Evolutionary conservation across 2,888 invertebrate genomes (phyloP), one percentile per base, ranked within the genome.

Genomic region (Melanophora roralis): DNA sequence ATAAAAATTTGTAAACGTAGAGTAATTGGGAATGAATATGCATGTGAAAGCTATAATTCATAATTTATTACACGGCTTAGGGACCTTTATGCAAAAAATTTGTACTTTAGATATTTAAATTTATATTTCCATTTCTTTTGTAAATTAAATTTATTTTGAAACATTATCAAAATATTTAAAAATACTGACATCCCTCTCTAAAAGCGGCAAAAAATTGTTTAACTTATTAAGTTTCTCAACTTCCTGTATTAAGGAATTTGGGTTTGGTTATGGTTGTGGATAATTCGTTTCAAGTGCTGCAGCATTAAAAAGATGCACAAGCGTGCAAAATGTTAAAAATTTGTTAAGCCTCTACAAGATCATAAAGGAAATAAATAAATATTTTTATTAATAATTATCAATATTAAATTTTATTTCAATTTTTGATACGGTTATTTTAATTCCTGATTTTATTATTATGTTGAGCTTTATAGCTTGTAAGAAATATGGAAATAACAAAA

Each of bases 341-440:
- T n/a, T 55, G 53, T n/a, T n/a, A n/a, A n/a, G n/a, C n/a, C n/a
- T n/a, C n/a, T n/a, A n/a, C n/a, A n/a, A n/a, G n/a, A n/a, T n/a
- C n/a, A n/a, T n/a, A n/a, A n/a, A 43, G 64, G 49, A 49, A 11
- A 14, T 64, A 1, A 0, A 14, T 27, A 6, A 7, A 32, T 16
- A 60, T 6, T 11, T 27, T 3, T 51, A 27, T 14, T 32, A 8
- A 21, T 55, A 32, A 12, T 53, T 53, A 21, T 51, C 36, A 49
- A 40, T 40, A 40, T 67, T 27, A 53, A 21, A 55, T 19, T 19
- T 36, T 57, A 11, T 47, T 36, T 27, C 8, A 16, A 27, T 19
- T 23, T 38, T 36, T 38, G 49, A 55, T 76, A 76, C 76, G 64
- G 76, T 76, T 57, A 34, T 69, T 69, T 64, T 76, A 27, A 76